These are phyloP conservation scores for Neostethus bicornis DNA, from an alignment of 2,797 vertebrate genomes.

Conservation along the genomic window DNA sequence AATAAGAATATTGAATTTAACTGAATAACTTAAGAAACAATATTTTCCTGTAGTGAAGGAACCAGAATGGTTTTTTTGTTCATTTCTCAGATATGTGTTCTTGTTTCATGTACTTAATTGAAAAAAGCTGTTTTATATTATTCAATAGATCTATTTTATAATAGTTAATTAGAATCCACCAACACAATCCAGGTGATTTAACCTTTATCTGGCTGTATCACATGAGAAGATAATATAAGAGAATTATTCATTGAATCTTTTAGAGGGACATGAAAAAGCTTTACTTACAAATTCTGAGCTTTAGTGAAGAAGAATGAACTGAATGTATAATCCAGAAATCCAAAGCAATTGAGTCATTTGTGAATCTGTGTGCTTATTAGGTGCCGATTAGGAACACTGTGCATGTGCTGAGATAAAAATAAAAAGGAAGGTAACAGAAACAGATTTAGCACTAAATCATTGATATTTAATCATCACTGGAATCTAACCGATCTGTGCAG, in stretches of 20 bases:
- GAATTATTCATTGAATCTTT: conserved; percentile 75
- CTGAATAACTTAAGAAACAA: conserved; percentile 69
- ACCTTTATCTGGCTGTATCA: conserved; percentile 68
- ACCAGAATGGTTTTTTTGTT: conserved; percentile 56
- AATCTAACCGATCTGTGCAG: conserved; percentile 48
- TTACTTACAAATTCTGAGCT: conserved; percentile 52
- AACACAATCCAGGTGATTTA: conserved; percentile 65
- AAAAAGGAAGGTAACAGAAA: background rate
- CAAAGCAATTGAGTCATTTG: conserved; percentile 36
- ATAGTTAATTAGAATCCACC: conserved; percentile 71
- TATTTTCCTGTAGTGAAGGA: conserved; percentile 59
- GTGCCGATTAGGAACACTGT: background rate
- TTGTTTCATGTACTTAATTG: conserved; percentile 33
- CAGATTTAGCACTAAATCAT: conserved; percentile 31
- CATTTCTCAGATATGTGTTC: conserved; percentile 51
- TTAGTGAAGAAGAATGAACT: conserved; percentile 54
- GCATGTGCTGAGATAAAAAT: background rate
- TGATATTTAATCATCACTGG: conserved; percentile 54
- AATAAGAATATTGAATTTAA: no score
- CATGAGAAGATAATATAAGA: conserved; percentile 69
- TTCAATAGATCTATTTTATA: conserved; percentile 51
- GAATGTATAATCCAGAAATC: conserved; percentile 48
- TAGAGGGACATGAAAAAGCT: conserved; percentile 58
- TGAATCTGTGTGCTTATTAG: conserved; percentile 40
- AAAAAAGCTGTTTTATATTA: conserved; percentile 48